phyloP scores from a whole-genome alignment of 2,888 invertebrate genomes.

The Halictus ligatus region DNA sequence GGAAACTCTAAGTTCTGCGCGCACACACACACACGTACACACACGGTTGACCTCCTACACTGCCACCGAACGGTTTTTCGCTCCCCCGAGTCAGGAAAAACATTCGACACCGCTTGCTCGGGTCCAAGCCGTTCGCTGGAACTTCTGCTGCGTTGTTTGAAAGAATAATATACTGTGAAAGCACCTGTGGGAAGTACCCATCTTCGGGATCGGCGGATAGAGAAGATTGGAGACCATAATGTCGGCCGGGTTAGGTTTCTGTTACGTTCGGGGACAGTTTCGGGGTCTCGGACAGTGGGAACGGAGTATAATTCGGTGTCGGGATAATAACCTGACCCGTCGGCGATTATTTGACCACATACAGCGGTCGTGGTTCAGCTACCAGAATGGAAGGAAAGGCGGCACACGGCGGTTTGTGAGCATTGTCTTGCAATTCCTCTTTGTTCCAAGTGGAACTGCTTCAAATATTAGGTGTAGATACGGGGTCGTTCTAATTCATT shows the following conservation, averaged over 20 bases:
- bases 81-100: conserved; percentile 1
- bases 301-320: neutral
- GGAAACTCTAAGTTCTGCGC: neutral
- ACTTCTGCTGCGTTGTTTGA: neutral
- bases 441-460: neutral
- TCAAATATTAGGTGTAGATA: neutral
- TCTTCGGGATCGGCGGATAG: neutral
- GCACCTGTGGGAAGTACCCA: neutral
- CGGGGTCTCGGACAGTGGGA: neutral
- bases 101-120: neutral
- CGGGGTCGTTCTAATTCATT: neutral
- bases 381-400: neutral
- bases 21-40: neutral
- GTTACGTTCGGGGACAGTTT: neutral
- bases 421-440: neutral
- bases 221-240: neutral
- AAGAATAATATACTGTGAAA: conserved; percentile 5
- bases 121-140: neutral
- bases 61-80: neutral
- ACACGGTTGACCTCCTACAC: neutral
- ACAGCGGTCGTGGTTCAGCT: neutral
- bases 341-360: neutral
- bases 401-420: neutral
- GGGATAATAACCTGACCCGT: neutral
- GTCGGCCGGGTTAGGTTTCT: neutral